Evolutionary conservation across 2,113 vertebrate species (phyloP).

Genomic region (Poicephalus gulielmi): DNA sequence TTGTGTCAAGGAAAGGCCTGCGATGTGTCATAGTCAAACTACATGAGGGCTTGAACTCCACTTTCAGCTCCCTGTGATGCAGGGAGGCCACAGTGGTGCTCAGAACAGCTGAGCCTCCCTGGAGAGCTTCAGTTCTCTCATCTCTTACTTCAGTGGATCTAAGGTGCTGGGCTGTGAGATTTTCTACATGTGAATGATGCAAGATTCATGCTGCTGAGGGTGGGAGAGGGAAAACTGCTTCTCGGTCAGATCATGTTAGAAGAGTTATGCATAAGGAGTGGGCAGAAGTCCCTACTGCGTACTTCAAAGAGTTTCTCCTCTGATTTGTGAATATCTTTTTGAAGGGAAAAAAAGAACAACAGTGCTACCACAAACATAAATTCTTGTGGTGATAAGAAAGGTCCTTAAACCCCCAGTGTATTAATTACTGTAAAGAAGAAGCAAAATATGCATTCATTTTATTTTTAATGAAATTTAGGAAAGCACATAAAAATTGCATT

Average conservation of each 20-base stretch:
- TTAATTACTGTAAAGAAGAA: slow-evolving; percentile 36
- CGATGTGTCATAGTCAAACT: neutral
- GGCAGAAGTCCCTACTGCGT: slow-evolving; percentile 14
- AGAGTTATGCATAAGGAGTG: neutral
- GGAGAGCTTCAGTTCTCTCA: neutral
- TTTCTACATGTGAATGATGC: neutral
- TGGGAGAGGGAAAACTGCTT: neutral
- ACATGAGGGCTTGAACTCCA: neutral
- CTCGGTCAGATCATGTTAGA: neutral
- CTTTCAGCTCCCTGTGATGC: neutral
- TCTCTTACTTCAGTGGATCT: neutral
- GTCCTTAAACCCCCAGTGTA: slow-evolving; percentile 25
- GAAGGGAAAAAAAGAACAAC: neutral
- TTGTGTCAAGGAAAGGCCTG: neutral
- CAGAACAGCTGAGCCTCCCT: neutral
- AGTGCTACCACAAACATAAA: neutral
- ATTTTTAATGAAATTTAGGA: slow-evolving; percentile 7
- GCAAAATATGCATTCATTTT: slow-evolving; percentile 11
- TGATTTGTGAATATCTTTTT: neutral
- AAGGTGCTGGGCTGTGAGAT: neutral
- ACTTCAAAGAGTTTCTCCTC: slow-evolving; percentile 36
- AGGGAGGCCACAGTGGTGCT: neutral
- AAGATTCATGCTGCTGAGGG: neutral
- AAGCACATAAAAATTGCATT: neutral
- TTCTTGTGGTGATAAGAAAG: neutral